A percentile compares a stretch with the other conserved stretches of the same genome.
Conservation (phyloP, 1,140 invertebrate species). For the Carposina sasakii region DNA sequence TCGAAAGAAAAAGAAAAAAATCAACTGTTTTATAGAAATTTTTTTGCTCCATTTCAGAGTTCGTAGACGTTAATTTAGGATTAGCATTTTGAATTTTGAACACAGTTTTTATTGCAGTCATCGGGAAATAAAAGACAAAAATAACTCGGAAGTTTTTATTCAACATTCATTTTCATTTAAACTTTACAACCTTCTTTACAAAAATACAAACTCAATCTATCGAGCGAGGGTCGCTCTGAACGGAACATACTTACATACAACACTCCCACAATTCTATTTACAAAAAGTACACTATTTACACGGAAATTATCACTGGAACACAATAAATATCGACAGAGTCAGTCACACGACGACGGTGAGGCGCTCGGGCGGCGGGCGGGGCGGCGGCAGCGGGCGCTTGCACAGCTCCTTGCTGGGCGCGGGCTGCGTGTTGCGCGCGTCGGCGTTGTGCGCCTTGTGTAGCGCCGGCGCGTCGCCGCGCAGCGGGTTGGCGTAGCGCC, state of each 20-base stretch:
- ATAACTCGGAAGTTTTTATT: constrained; percentile 29
- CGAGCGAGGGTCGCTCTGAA: no score
- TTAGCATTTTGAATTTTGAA: no score
- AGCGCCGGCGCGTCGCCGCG: constrained; percentile 72
- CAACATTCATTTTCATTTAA: constrained; percentile 22
- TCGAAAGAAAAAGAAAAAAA: no score
- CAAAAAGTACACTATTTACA: constrained; percentile 65
- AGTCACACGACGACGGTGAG: constrained; percentile 61
- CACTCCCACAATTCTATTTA: constrained; percentile 51
- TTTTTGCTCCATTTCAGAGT: no score
- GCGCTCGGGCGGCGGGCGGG: constrained; percentile 47
- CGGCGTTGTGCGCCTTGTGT: constrained; percentile 82
- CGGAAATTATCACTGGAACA: constrained; percentile 27
- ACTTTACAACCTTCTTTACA: constrained; percentile 50
- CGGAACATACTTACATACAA: constrained; percentile 36
- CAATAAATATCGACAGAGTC: constrained; percentile 43
- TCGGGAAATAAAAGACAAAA: constrained; percentile 3
- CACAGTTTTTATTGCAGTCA: no score
- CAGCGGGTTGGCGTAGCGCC: constrained; percentile 75
- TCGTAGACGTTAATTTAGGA: no score
- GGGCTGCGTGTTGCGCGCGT: constrained; percentile 85
- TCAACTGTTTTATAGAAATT: no score
- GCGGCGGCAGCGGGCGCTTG: constrained; percentile 77
- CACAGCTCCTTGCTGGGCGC: constrained; percentile 86
- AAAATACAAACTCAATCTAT: constrained; percentile 27